These are phyloP conservation scores for Drymonia ruficornis DNA, from an alignment of 2,888 invertebrate species.

Conservation along the genomic window DNA sequence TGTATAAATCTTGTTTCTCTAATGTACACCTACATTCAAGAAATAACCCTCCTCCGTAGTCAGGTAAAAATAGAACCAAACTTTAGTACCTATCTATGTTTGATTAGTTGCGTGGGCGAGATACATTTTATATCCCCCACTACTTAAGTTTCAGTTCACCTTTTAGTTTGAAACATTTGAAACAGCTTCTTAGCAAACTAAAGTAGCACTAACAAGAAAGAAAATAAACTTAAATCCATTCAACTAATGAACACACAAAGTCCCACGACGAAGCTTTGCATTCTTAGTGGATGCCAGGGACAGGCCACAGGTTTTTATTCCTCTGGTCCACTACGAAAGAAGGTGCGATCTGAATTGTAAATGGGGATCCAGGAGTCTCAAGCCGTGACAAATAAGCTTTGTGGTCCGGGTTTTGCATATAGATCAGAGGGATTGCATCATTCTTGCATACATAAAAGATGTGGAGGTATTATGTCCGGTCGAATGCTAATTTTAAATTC, in stretches of 20 bases:
- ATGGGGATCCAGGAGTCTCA: constrained; percentile 28
- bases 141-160: too few relatives aligned
- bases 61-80: too few relatives aligned
- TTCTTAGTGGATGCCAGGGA: constrained; percentile 14
- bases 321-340: constrained; percentile 26
- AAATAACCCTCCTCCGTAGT: too few relatives aligned
- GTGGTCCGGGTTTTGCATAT: constrained; percentile 32
- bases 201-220: constrained; percentile 11
- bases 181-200: constrained; percentile 9
- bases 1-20: too few relatives aligned
- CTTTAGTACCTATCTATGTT: too few relatives aligned
- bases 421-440: constrained; percentile 36
- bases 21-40: too few relatives aligned
- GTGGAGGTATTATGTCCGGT: background rate
- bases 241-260: constrained; percentile 24
- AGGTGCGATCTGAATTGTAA: constrained; percentile 46
- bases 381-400: constrained; percentile 43
- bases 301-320: constrained; percentile 26
- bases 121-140: too few relatives aligned
- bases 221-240: constrained; percentile 22
- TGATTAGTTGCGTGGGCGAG: too few relatives aligned
- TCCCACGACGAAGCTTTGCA: constrained; percentile 15
- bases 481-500: background rate
- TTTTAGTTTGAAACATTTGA: too few relatives aligned
- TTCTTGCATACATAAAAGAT: constrained; percentile 32